Percentiles rank a stretch among this genome's conserved stretches.
These are phyloP conservation scores for Machimus rusticus DNA, from an alignment of 2,888 invertebrate genomes.

Conservation along the genomic window DNA sequence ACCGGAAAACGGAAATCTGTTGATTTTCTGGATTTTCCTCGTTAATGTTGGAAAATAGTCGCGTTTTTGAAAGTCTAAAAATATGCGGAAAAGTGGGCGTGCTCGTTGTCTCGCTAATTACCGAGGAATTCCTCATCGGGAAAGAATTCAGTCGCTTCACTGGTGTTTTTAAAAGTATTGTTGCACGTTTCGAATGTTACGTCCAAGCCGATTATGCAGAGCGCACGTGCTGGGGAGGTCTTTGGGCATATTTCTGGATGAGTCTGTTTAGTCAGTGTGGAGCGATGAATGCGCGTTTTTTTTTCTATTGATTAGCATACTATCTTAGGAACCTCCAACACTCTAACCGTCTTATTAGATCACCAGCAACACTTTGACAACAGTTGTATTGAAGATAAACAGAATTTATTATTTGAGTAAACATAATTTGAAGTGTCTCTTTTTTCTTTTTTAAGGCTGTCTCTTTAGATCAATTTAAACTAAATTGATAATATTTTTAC, in stretches of 20 bases:
- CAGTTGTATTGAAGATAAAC: not conserved
- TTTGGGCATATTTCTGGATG: not conserved
- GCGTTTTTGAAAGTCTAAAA: not conserved
- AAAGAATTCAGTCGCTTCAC: not conserved
- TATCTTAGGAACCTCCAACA: not conserved
- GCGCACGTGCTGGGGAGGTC: not conserved
- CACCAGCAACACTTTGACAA: not conserved
- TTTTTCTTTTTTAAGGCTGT: no score
- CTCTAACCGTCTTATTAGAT: not conserved
- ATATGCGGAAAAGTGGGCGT: not conserved
- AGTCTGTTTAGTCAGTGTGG: not conserved
- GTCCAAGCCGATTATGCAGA: not conserved
- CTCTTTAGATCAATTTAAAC: no score
- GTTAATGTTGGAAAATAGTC: not conserved
- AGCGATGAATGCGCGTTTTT: no score
- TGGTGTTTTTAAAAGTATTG: not conserved
- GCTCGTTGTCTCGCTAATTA: not conserved
- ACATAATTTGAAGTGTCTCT: no score
- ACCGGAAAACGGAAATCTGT: not conserved
- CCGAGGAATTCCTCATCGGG: not conserved
- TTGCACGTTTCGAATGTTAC: not conserved
- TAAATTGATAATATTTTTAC: no score
- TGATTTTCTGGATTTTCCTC: not conserved
- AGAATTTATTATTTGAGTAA: no score
- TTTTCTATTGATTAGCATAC: not conserved